Percentiles rank a stretch among this genome's conserved stretches.
Conservation (phyloP, 2,113 vertebrate species). For the Aptenodytes patagonicus region DNA sequence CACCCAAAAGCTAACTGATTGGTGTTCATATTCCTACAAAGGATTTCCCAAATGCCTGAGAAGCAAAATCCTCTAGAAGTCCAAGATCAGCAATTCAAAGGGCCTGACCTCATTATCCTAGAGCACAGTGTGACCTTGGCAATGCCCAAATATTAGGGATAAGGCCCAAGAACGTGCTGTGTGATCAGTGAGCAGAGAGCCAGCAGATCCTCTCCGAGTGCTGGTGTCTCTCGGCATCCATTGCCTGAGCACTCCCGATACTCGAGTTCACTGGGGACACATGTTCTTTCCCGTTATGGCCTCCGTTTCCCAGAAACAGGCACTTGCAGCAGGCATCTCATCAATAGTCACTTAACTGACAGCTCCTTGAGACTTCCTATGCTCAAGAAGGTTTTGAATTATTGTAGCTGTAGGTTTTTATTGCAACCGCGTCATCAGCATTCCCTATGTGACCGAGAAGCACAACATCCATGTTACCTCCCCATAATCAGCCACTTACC, state of each 20-base stretch:
- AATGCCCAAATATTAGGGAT: rapidly evolving
- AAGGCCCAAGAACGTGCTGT: neutral
- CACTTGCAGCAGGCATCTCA: conserved; percentile 38
- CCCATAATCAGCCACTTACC: conserved; percentile 62
- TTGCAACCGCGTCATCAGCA: neutral
- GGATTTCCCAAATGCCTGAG: neutral
- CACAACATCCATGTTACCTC: neutral
- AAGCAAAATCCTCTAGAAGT: neutral
- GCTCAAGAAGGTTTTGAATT: neutral
- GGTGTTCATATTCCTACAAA: neutral
- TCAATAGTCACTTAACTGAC: conserved; percentile 51
- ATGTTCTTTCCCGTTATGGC: neutral
- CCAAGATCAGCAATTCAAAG: neutral
- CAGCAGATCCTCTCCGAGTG: neutral
- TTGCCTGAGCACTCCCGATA: neutral
- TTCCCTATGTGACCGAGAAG: neutral
- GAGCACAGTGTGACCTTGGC: rapidly evolving
- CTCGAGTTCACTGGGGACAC: neutral
- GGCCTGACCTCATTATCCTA: neutral
- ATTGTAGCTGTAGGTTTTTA: conserved; percentile 18
- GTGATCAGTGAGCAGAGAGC: neutral
- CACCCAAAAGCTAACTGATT: neutral
- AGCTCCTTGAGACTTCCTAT: neutral
- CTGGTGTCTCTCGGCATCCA: neutral
- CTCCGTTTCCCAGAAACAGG: conserved; percentile 32